Conservation (phyloP, 2,888 invertebrate species). For the Mythimna pallens region DNA sequence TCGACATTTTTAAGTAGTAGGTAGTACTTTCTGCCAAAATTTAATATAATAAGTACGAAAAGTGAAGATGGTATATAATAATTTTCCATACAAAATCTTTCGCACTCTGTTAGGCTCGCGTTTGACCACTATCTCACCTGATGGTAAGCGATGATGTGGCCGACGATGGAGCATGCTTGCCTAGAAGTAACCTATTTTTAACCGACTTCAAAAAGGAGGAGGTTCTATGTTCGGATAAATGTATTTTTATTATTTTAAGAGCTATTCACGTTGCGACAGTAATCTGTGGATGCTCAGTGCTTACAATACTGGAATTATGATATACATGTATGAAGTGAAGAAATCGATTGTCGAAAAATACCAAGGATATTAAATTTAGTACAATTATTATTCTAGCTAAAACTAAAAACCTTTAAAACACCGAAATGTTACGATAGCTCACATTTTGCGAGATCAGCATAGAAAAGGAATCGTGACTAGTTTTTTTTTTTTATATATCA, state of each 20-base stretch:
- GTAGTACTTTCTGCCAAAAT: background rate
- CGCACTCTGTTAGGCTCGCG: background rate
- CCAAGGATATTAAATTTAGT: constrained; percentile 58
- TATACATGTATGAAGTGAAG: constrained; percentile 2
- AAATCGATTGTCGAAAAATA: constrained; percentile 26
- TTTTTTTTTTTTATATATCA: background rate
- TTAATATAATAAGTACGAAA: background rate
- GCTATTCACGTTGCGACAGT: background rate
- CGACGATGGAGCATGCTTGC: no score
- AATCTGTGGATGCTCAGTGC: constrained; percentile 6
- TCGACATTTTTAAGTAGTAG: background rate
- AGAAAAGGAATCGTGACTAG: constrained; percentile 19
- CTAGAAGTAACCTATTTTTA: no score
- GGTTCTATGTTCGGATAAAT: no score
- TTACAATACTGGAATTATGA: background rate
- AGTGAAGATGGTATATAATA: background rate
- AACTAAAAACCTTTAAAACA: constrained; percentile 41
- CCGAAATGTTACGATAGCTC: constrained; percentile 28
- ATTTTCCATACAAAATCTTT: background rate
- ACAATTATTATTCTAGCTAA: constrained; percentile 38
- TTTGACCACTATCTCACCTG: no score
- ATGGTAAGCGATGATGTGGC: no score
- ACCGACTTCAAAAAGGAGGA: no score
- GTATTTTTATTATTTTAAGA: no score
- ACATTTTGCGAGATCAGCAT: constrained; percentile 35